phyloP scores from a whole-genome alignment of 2,113 vertebrate genomes.

The Nothobranchius furzeri region DNA sequence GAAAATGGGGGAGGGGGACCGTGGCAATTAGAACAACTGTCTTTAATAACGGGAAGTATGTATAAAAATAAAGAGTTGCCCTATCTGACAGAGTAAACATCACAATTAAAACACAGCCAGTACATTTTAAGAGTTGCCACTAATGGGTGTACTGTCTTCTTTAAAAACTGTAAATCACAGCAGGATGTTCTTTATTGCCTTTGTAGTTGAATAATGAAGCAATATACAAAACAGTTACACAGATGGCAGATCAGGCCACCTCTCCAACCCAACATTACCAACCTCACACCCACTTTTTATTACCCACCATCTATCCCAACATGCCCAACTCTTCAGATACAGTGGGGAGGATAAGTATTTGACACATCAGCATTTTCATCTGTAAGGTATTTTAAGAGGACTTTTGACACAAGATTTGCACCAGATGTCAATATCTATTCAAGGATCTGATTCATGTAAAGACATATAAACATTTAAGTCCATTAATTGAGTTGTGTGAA shows the following conservation, averaged over 20 bases:
- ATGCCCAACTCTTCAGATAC: neutral
- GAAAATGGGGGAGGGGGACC: conserved; percentile 36
- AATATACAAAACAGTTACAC: conserved; percentile 4
- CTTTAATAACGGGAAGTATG: conserved; percentile 30
- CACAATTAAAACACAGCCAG: conserved; percentile 28
- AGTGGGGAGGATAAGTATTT: too few relatives aligned
- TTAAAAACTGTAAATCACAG: conserved; percentile 29
- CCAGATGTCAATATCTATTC: too few relatives aligned
- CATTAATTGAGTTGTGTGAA: too few relatives aligned
- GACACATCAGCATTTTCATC: too few relatives aligned
- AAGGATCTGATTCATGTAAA: too few relatives aligned
- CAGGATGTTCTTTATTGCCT: conserved; percentile 10
- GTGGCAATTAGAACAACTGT: conserved; percentile 16
- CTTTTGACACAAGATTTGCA: too few relatives aligned
- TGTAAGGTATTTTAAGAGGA: too few relatives aligned
- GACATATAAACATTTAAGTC: too few relatives aligned
- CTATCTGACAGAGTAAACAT: conserved; percentile 28
- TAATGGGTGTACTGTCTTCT: conserved; percentile 17
- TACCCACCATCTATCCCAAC: neutral
- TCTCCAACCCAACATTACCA: neutral
- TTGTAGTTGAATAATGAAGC: conserved; percentile 11
- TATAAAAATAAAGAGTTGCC: conserved; percentile 5
- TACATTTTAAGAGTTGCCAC: conserved; percentile 32
- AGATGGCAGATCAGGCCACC: conserved; percentile 3
- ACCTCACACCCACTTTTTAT: neutral